Evolutionary conservation across 2,888 invertebrate species (phyloP), one percentile per base, ranked within the genome.

Genomic region (Lacanobia oleracea): DNA sequence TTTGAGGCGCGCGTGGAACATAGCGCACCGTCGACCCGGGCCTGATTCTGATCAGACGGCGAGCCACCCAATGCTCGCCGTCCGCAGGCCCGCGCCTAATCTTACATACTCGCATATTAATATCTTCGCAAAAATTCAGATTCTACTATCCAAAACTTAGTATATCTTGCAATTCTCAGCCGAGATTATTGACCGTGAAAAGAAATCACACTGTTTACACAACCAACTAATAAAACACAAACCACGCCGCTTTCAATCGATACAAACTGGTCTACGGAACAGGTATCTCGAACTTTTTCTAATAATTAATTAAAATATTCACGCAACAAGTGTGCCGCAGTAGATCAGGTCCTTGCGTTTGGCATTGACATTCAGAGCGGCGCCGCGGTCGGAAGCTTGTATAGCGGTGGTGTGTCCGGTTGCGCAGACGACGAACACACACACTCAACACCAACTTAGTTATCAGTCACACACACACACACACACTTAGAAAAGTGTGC

Each of bases 331-430:
- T 72, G 69, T 65, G 72, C 5, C 40, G 51, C 54, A 77, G 72
- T 74, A 77, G 61, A 86, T 84, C 79, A 78, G 69, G 76, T 85
- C 78, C 85, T 83, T 85, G 72, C 65, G n/a, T 63, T 75, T 72
- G 83, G 61, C 86, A 86, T 86, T 86, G 86, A 86, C 86, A 86
- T 86, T 86, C 86, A 85, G 56, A 77, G 72, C 72, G 79, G 27
- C 64, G n/a, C 62, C 57, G 69, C 67, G 61, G 73, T 86, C 81
- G 86, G 86, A 86, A 59, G 59, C 40, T 14, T 80, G 74, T 85
- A 21, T 74, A 86, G 85, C 86, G 85, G 86, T 81, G 57, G 72
- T 79, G 67, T 81, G 71, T 86, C 86, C 86, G 86, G 86, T 85
- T 73, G 83, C 68, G 56, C 67, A 81, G 65, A 56, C 77, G 66